phyloP scores from a whole-genome alignment of 2,797 vertebrate genomes.

The Neostethus bicornis region DNA sequence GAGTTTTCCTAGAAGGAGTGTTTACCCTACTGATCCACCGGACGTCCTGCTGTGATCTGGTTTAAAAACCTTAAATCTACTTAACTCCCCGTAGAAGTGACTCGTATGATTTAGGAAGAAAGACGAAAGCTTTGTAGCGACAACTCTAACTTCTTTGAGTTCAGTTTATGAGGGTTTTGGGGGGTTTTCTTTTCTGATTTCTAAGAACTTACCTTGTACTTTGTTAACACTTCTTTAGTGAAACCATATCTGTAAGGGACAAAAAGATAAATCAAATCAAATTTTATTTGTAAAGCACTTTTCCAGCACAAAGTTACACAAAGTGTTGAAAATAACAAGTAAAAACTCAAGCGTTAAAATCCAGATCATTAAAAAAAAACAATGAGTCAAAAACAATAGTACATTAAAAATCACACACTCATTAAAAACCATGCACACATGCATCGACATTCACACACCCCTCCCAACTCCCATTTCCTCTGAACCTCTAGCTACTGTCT shows the following conservation, averaged over 20 bases:
- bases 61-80: slow-evolving; percentile 58
- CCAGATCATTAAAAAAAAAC: no score
- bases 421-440: no score
- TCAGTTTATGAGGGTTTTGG: neutral
- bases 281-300: no score
- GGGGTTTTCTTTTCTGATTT: neutral
- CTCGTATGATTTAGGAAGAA: slow-evolving; percentile 15
- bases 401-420: no score
- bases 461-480: no score
- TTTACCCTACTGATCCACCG: slow-evolving; percentile 16
- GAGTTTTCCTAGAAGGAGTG: neutral
- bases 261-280: slow-evolving; percentile 41
- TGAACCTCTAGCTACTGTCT: no score
- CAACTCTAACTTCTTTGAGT: neutral
- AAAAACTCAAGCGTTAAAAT: no score
- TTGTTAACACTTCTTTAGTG: slow-evolving; percentile 91
- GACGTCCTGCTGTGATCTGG: slow-evolving; percentile 22
- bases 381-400: no score
- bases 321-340: no score
- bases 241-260: slow-evolving; percentile 88
- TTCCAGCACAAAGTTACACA: no score
- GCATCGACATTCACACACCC: no score
- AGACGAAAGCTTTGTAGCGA: slow-evolving; percentile 10
- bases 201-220: slow-evolving; percentile 87
- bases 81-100: slow-evolving; percentile 37